Evolutionary conservation across 2,888 invertebrate genomes (phyloP), one percentile per base, ranked within the genome.

Genomic region (Encarsia formosa): DNA sequence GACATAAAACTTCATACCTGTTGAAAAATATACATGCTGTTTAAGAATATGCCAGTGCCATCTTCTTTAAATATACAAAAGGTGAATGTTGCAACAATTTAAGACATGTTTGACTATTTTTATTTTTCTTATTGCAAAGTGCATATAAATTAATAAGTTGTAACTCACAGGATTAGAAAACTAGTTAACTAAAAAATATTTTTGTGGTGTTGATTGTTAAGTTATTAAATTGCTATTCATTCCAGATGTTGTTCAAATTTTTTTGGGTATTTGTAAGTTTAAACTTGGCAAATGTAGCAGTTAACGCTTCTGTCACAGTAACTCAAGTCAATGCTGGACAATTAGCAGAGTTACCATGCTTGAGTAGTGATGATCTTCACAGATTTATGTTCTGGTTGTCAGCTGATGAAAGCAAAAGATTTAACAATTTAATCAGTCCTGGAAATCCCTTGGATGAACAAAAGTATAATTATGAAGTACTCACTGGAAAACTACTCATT

Each of bases 381-480:
- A 80, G 81, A 63, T 86, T 86, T 63, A 78, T 82, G 77, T 84
- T 82, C 67, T 86, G 86, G 86, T 77, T 84, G 61, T 73, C 83
- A 62, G 68, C 67, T 4, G 68, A 74, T 47, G 77, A 79, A 40
- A 77, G 78, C 56, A 70, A 77, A 2, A 5, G 15, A 9, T n/a
- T 5, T 5, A 34, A 9, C 15, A 9, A 15, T 61, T 75, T 84
- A 29, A 80, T 86, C 58, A 83, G 85, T 2, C 85, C 85, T 19
- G 81, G 80, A 31, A 83, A 82, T 74, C 63, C 74, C 34, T 77
- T 79, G 65, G 80, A 84, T 70, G 76, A 75, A 58, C 74, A 76
- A 40, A 86, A 85, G 70, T 86, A 82, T 66, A 82, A 82, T 65
- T 86, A 84, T 73, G 83, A 84, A 74, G 83, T 85, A 11, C 73